Conservation (phyloP, 2,888 invertebrate species). For the Calameuta idolon region DNA sequence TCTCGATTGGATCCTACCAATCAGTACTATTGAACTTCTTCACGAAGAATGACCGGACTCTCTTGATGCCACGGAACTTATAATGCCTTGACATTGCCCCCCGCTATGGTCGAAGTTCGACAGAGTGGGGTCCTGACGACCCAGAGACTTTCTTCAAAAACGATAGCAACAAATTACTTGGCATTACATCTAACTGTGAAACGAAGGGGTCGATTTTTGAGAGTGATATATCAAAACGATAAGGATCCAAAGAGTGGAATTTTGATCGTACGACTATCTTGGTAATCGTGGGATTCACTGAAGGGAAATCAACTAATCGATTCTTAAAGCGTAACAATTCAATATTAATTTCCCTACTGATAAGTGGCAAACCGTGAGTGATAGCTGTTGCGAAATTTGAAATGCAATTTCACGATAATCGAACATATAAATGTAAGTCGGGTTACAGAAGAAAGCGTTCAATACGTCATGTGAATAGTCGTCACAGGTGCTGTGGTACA, state of each 20-base stretch:
- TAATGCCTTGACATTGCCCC: slow-evolving; percentile 66
- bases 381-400: neutral
- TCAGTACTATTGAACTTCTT: slow-evolving; percentile 47
- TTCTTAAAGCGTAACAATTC: neutral
- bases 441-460: slow-evolving; percentile 37
- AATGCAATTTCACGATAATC: slow-evolving; percentile 18
- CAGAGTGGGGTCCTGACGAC: slow-evolving; percentile 14
- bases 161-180: slow-evolving; percentile 10
- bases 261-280: neutral
- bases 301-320: neutral
- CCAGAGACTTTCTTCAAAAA: slow-evolving; percentile 23
- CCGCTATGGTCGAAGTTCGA: slow-evolving; percentile 39
- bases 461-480: slow-evolving; percentile 29
- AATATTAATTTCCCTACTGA: neutral
- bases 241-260: neutral
- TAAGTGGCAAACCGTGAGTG: neutral
- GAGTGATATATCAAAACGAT: neutral
- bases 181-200: neutral
- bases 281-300: neutral
- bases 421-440: slow-evolving; percentile 26
- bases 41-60: slow-evolving; percentile 57
- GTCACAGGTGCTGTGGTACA: slow-evolving; percentile 29
- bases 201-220: neutral
- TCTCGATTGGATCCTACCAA: neutral
- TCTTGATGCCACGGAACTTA: slow-evolving; percentile 59